Evolutionary conservation across 1,140 invertebrate genomes (phyloP).

Genomic region (Lordiphosa clarofinis): DNA sequence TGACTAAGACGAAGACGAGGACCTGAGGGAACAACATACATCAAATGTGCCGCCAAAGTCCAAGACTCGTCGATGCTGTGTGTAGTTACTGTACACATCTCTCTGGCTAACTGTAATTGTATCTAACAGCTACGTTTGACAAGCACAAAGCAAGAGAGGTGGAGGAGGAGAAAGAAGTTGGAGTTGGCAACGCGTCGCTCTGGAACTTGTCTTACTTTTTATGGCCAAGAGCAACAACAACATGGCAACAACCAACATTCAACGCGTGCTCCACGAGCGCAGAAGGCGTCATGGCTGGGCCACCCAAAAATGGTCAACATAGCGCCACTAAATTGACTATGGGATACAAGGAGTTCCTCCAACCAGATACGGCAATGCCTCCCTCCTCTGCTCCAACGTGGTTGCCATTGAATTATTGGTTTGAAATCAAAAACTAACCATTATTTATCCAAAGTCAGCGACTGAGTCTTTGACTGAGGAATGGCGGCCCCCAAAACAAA

Average conservation of each 20-base stretch:
- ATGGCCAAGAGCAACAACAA: slow-evolving; percentile 46
- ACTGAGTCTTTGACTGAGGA: slow-evolving; percentile 23
- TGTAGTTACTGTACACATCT: slow-evolving; percentile 33
- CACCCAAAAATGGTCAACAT: slow-evolving; percentile 73
- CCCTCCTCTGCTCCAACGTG: slow-evolving; percentile 15
- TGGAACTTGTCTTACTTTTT: slow-evolving; percentile 71
- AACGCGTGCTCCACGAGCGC: slow-evolving; percentile 39
- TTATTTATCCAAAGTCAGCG: slow-evolving; percentile 44
- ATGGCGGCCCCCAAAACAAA: slow-evolving; percentile 36
- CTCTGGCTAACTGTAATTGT: slow-evolving; percentile 71
- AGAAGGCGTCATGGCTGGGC: slow-evolving; percentile 39
- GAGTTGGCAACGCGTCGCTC: slow-evolving; percentile 61
- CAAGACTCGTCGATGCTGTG: slow-evolving; percentile 24
- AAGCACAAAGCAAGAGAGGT: slow-evolving; percentile 21
- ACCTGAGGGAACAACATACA: slow-evolving; percentile 50
- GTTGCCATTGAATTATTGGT: slow-evolving; percentile 64
- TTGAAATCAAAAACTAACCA: slow-evolving; percentile 70
- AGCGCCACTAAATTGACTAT: slow-evolving; percentile 62
- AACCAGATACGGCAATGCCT: slow-evolving; percentile 13
- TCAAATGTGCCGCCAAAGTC: slow-evolving; percentile 54
- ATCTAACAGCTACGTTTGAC: slow-evolving; percentile 72
- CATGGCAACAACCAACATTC: slow-evolving; percentile 23
- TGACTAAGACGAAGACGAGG: slow-evolving; percentile 43
- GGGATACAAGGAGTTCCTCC: slow-evolving; percentile 29
- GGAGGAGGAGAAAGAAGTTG: not conserved